Evolutionary conservation across 2,113 vertebrate genomes (phyloP).

Genomic region (Dipodomys ordii): DNA sequence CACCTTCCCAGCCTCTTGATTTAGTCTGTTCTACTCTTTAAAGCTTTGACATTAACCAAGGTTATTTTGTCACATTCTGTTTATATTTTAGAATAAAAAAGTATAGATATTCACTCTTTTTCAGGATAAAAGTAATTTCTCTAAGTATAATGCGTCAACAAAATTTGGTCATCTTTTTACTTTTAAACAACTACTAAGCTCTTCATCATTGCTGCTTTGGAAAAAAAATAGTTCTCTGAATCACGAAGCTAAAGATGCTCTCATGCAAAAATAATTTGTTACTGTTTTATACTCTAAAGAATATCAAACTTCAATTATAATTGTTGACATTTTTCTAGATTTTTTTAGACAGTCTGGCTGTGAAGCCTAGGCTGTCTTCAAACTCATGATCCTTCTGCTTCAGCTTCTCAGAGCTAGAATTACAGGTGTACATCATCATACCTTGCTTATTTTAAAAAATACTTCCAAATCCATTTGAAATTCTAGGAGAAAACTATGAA

Average conservation of each 20-base stretch:
- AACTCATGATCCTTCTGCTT: no score
- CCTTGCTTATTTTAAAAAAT: no score
- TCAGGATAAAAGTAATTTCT: constrained; percentile 48
- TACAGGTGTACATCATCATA: no score
- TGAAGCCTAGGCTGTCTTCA: no score
- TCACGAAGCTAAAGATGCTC: no score
- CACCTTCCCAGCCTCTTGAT: no score
- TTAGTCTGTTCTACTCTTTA: not conserved
- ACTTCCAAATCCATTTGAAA: not conserved
- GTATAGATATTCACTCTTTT: constrained; percentile 33
- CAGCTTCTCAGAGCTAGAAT: no score
- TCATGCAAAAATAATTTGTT: no score
- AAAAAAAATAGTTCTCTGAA: not conserved
- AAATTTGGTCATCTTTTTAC: not conserved
- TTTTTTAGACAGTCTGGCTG: not conserved
- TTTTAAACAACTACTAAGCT: constrained; percentile 31
- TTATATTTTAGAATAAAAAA: not conserved
- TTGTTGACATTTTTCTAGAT: not conserved
- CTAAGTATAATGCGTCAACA: constrained; percentile 1
- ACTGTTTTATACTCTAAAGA: constrained; percentile 33
- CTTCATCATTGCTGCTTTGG: not conserved
- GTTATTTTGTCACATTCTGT: not conserved
- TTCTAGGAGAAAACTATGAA: constrained; percentile 49
- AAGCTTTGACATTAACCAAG: not conserved
- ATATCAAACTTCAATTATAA: constrained; percentile 44